phyloP scores from a whole-genome alignment of 2,888 invertebrate species.

The Meteorus colon region DNA sequence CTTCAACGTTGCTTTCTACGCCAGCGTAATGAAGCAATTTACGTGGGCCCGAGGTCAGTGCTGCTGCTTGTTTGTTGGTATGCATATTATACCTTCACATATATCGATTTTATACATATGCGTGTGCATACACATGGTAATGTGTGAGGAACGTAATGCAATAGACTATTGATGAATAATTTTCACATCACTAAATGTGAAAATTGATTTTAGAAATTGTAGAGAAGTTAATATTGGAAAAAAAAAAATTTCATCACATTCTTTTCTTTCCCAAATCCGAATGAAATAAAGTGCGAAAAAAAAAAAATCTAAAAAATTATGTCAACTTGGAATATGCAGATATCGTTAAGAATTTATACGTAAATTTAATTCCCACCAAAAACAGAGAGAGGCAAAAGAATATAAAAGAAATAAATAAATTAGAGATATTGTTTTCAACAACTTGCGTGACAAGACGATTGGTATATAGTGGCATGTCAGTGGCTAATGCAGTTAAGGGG shows the following conservation, averaged over 20 bases:
- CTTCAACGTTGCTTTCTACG: constrained; percentile 33
- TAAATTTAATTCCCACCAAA: neutral
- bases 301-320: neutral
- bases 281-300: neutral
- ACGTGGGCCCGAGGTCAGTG: constrained; percentile 55
- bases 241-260: too few species aligned
- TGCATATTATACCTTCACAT: constrained; percentile 4
- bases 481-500: constrained; percentile 64
- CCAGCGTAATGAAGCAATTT: constrained; percentile 65
- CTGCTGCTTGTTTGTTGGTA: constrained; percentile 39
- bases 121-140: neutral
- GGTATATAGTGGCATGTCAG: constrained; percentile 60
- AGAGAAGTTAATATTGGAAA: neutral
- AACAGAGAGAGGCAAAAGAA: neutral
- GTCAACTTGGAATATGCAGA: neutral
- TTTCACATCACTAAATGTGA: neutral
- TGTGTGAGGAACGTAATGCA: too few species aligned
- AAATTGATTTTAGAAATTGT: neutral
- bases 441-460: constrained; percentile 57
- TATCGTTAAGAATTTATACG: neutral
- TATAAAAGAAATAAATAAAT: neutral
- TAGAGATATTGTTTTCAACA: constrained; percentile 11
- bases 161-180: neutral
- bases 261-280: neutral
- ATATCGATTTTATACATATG: neutral